phyloP scores from a whole-genome alignment of 2,797 vertebrate genomes.

The Nannoperca obscura region DNA sequence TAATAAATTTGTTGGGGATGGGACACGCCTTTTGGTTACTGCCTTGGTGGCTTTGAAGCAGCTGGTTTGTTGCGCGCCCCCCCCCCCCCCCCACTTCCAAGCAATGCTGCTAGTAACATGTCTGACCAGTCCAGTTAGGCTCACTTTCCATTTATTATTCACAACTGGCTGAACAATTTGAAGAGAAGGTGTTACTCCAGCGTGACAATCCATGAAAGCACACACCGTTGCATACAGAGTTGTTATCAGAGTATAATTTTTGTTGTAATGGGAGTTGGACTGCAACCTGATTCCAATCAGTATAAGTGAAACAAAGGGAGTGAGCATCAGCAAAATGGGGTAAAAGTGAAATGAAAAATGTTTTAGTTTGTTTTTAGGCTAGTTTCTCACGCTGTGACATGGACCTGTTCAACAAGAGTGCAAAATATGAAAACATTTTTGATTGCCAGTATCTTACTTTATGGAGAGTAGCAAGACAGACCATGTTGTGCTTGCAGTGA shows the following conservation, averaged over 20 bases:
- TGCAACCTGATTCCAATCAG: background rate
- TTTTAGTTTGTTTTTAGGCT: background rate
- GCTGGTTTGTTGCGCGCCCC: no score
- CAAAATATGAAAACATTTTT: background rate
- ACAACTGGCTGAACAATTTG: slow-evolving; percentile 35
- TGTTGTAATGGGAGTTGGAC: slow-evolving; percentile 3
- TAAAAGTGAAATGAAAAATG: background rate
- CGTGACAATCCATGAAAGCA: slow-evolving; percentile 9
- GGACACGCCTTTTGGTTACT: no score
- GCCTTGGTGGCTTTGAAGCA: no score
- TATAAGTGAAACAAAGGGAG: background rate
- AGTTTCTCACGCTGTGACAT: background rate
- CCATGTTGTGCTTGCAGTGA: background rate
- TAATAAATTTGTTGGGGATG: no score
- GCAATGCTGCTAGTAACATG: background rate
- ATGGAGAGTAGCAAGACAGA: background rate
- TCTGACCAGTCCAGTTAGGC: slow-evolving; percentile 38
- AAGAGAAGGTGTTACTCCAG: slow-evolving; percentile 32
- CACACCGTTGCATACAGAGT: background rate
- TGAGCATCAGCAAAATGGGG: background rate
- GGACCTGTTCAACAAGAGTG: background rate
- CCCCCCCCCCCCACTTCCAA: background rate
- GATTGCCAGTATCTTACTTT: background rate
- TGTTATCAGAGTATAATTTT: slow-evolving; percentile 16
- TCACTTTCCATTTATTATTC: slow-evolving; percentile 42